Conservation (phyloP, 2,888 invertebrate genomes). For the Pachycephus smyrnensis region DNA sequence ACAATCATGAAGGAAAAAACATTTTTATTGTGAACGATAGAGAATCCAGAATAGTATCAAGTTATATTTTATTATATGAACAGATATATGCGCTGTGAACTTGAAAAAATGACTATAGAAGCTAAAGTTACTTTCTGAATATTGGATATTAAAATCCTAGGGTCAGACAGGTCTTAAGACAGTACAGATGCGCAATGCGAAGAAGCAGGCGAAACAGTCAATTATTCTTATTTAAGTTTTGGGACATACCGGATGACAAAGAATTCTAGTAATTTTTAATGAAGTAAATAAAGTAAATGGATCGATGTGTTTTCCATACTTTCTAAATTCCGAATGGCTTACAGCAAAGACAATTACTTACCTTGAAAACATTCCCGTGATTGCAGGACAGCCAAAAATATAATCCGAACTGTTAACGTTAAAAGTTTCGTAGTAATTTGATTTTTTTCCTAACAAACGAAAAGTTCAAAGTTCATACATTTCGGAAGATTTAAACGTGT, state of each 20-base stretch:
- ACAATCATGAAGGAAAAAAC: not conserved
- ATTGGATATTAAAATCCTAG: not conserved
- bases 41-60: no score
- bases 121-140: not conserved
- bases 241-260: not conserved
- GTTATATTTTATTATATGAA: not conserved
- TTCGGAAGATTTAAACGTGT: not conserved
- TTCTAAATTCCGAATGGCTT: conserved; percentile 11
- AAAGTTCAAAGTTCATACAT: not conserved
- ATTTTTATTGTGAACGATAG: no score
- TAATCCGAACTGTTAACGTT: not conserved
- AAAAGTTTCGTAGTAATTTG: not conserved
- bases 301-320: not conserved
- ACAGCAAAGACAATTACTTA: not conserved
- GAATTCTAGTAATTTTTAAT: not conserved
- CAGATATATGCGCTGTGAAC: not conserved
- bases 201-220: not conserved
- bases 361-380: conserved; percentile 17
- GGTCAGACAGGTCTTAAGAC: not conserved
- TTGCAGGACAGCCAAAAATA: not conserved
- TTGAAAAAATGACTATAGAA: not conserved
- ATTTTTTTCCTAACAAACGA: not conserved
- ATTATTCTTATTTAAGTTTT: not conserved
- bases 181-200: not conserved
- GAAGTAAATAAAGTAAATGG: not conserved